Percentiles rank a stretch among this genome's conserved stretches.
Evolutionary conservation across 2,888 invertebrate genomes (phyloP).

Genomic region (Lasioglossum zephyrum): DNA sequence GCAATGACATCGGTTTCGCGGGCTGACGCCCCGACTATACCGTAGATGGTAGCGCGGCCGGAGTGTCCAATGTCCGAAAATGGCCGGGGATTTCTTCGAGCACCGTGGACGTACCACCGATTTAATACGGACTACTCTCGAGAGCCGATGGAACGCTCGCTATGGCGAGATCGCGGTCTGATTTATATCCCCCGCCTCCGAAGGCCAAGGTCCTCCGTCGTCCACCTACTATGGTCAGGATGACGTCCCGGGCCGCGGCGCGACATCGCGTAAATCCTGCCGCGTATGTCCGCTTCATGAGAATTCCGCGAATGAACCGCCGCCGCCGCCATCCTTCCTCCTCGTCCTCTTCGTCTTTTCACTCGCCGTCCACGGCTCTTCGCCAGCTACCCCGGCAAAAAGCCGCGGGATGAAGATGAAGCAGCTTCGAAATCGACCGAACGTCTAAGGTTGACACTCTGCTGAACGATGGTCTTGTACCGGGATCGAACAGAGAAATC

Average conservation of each 20-base stretch:
- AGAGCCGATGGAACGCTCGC: slow-evolving; percentile 74
- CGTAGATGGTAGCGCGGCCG: slow-evolving; percentile 75
- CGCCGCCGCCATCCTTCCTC: background rate
- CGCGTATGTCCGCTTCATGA: slow-evolving; percentile 28
- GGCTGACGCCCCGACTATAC: slow-evolving; percentile 76
- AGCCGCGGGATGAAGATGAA: background rate
- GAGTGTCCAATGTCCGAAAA: slow-evolving; percentile 76
- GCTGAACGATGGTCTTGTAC: background rate
- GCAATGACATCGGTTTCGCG: slow-evolving; percentile 72
- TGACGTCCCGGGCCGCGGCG: slow-evolving; percentile 40
- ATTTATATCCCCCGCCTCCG: slow-evolving; percentile 71
- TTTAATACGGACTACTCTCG: slow-evolving; percentile 67
- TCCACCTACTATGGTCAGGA: slow-evolving; percentile 65
- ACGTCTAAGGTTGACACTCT: background rate
- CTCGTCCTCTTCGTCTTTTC: background rate
- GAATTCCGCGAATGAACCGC: slow-evolving; percentile 45
- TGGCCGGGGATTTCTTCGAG: slow-evolving; percentile 77
- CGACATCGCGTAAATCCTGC: slow-evolving; percentile 53
- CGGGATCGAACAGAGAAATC: background rate
- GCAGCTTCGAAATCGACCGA: slow-evolving; percentile 1
- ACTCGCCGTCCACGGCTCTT: background rate
- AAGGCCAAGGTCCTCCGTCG: slow-evolving; percentile 59
- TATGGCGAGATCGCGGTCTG: slow-evolving; percentile 75
- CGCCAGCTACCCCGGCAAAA: background rate
- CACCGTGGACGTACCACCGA: slow-evolving; percentile 62